Evolutionary conservation across 2,888 invertebrate species (phyloP).

Genomic region (Chalcis sispes): DNA sequence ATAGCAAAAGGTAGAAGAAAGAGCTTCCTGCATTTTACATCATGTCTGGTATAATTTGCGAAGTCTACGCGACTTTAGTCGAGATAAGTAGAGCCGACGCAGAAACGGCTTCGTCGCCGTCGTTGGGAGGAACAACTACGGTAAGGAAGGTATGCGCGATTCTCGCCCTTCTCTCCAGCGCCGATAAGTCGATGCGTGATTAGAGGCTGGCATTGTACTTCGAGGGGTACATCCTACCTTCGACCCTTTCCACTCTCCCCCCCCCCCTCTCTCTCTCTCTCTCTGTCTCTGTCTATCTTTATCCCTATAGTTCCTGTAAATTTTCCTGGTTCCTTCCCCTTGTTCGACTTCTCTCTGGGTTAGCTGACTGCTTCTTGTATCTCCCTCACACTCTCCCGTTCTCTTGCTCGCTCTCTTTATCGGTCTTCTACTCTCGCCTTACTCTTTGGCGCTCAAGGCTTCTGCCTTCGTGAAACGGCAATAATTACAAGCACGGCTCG

Average conservation of each 20-base stretch:
- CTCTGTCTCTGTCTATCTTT: neutral
- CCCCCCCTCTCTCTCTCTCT: conserved; percentile 22
- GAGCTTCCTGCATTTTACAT: conserved; percentile 64
- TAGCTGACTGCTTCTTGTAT: conserved; percentile 39
- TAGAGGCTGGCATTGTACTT: conserved; percentile 75
- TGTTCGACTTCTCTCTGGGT: conserved; percentile 16
- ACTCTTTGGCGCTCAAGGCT: conserved; percentile 50
- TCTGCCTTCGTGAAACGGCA: conserved; percentile 62
- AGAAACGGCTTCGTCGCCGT: conserved; percentile 12
- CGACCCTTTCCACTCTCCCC: conserved; percentile 56
- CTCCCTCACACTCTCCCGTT: neutral
- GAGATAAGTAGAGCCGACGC: conserved; percentile 53
- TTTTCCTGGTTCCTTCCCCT: conserved; percentile 14
- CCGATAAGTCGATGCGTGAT: conserved; percentile 74
- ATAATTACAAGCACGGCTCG: conserved; percentile 73
- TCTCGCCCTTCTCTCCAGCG: conserved; percentile 18
- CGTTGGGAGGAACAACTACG: conserved; percentile 23
- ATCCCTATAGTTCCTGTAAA: conserved; percentile 14
- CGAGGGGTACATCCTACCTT: conserved; percentile 63
- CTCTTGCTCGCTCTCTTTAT: conserved; percentile 1
- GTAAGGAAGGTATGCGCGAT: conserved; percentile 61
- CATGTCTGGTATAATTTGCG: conserved; percentile 11
- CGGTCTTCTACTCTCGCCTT: conserved; percentile 21
- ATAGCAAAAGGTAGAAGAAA: conserved; percentile 52
- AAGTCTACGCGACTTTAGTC: neutral